A percentile compares a stretch with the other conserved stretches of the same genome.
These are phyloP conservation scores for Aspidiotus rigidus DNA, from an alignment of 2,888 invertebrate genomes.

Conservation along the genomic window DNA sequence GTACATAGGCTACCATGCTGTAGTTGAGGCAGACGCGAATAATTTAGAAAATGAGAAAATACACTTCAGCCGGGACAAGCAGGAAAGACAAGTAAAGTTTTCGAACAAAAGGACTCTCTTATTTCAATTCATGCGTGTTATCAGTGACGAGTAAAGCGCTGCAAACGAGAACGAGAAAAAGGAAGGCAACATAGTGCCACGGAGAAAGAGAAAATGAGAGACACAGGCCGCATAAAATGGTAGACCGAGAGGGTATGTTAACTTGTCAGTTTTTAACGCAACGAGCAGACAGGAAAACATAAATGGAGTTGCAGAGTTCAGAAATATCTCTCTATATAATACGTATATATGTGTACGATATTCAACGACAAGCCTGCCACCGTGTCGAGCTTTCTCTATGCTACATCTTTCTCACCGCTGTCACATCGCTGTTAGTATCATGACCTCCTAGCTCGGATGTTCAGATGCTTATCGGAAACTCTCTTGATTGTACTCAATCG, in stretches of 20 bases:
- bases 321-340: not conserved
- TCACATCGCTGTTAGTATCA: too few species aligned
- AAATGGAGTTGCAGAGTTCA: not conserved
- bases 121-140: slow-evolving; percentile 34
- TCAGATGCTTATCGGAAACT: not conserved
- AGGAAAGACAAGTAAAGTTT: slow-evolving; percentile 33
- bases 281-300: not conserved
- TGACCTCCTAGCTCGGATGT: not conserved
- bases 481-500: not conserved
- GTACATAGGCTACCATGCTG: too few species aligned
- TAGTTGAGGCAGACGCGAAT: slow-evolving; percentile 19
- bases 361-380: too few species aligned
- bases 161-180: not conserved
- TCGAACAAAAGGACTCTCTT: slow-evolving; percentile 33
- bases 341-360: too few species aligned
- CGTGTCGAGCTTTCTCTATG: too few species aligned
- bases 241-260: not conserved
- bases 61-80: slow-evolving; percentile 31
- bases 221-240: not conserved
- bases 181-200: not conserved
- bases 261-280: not conserved
- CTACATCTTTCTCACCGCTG: too few species aligned
- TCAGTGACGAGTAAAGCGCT: slow-evolving; percentile 19
- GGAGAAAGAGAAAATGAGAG: not conserved
- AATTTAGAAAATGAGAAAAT: slow-evolving; percentile 34